These are phyloP conservation scores for Trichonephila inaurata DNA, from an alignment of 1,140 invertebrate genomes.

Conservation along the genomic window DNA sequence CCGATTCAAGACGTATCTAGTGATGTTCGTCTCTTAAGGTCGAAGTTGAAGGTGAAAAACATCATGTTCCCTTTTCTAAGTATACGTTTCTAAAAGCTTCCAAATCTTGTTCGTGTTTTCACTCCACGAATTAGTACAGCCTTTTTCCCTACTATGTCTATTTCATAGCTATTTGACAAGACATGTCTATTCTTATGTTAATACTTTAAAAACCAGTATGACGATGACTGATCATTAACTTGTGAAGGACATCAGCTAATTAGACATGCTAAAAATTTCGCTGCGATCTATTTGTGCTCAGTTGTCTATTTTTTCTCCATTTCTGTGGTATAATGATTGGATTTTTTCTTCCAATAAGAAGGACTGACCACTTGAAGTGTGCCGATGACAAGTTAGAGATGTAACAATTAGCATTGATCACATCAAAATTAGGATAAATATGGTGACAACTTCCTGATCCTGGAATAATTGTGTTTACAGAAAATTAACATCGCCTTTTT, in stretches of 20 bases:
- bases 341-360: not conserved
- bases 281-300: not conserved
- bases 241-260: constrained; percentile 60
- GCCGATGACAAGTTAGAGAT: constrained; percentile 39
- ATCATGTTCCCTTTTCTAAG: constrained; percentile 64
- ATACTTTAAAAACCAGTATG: constrained; percentile 54
- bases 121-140: not conserved
- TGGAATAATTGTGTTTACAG: not conserved
- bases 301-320: not conserved
- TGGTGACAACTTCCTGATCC: constrained; percentile 59
- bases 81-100: constrained; percentile 57
- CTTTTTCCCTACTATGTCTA: constrained; percentile 34
- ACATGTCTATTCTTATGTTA: constrained; percentile 61
- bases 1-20: constrained; percentile 42
- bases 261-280: constrained; percentile 41
- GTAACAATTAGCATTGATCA: constrained; percentile 47
- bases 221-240: constrained; percentile 63
- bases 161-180: constrained; percentile 50
- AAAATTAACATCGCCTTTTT: not conserved
- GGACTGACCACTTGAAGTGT: not conserved
- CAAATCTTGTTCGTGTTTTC: constrained; percentile 50
- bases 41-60: constrained; percentile 73
- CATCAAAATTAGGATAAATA: constrained; percentile 11
- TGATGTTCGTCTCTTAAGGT: constrained; percentile 47
- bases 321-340: not conserved